phyloP scores from a whole-genome alignment of 2,888 invertebrate genomes.

The Drosophila tripunctata region DNA sequence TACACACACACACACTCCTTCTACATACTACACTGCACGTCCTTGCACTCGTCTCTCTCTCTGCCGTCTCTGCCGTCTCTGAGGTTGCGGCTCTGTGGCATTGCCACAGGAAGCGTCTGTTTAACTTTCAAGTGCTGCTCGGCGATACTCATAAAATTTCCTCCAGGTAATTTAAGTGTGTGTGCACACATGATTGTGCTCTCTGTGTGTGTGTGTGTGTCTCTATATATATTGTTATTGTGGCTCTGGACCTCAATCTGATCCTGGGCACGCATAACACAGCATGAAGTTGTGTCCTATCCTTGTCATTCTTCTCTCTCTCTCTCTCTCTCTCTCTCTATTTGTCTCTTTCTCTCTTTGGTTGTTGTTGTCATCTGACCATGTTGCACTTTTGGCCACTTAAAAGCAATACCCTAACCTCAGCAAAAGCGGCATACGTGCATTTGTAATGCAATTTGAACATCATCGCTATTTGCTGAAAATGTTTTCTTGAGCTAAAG shows the following conservation, averaged over 20 bases:
- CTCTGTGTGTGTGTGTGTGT: constrained; percentile 2
- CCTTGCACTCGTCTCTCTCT: constrained; percentile 8
- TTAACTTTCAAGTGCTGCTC: constrained; percentile 76
- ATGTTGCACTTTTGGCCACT: constrained; percentile 77
- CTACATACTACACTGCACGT: constrained; percentile 11
- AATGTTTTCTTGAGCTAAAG: not conserved
- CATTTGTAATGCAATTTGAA: not conserved
- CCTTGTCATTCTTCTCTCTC: constrained; percentile 23
- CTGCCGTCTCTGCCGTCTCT: constrained; percentile 9
- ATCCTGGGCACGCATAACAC: constrained; percentile 36
- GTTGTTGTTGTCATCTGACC: constrained; percentile 18
- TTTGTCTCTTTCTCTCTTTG: not conserved
- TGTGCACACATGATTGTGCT: not conserved
- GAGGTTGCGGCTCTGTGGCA: constrained; percentile 48
- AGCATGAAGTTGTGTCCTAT: constrained; percentile 44
- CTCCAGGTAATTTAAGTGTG: constrained; percentile 74
- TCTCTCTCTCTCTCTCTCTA: not conserved
- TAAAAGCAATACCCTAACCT: constrained; percentile 44
- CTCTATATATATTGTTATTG: constrained; percentile 56
- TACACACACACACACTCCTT: constrained; percentile 5
- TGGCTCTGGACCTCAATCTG: constrained; percentile 53
- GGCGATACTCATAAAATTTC: constrained; percentile 76
- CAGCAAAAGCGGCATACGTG: constrained; percentile 5
- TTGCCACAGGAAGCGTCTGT: constrained; percentile 67
- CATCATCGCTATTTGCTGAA: not conserved